These are phyloP conservation scores for Typhlomys cinereus DNA, from an alignment of 2,113 vertebrate genomes.

Conservation along the genomic window DNA sequence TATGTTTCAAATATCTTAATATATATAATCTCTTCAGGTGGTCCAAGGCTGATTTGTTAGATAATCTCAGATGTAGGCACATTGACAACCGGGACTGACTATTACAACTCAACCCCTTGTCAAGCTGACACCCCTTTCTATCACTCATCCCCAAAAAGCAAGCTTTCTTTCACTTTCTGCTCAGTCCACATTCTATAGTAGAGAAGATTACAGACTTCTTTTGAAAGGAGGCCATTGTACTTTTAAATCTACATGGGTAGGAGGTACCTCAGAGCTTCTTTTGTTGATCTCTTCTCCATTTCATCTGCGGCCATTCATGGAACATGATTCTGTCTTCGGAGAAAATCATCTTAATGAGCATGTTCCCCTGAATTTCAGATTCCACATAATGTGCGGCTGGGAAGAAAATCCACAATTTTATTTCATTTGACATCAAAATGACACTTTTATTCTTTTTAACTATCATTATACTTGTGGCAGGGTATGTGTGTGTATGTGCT, in stretches of 20 bases:
- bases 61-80: too few relatives aligned
- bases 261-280: not conserved
- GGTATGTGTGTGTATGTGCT: not conserved
- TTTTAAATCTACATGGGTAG: not conserved
- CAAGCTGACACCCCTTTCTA: too few relatives aligned
- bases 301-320: not conserved
- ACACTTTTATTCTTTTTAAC: not conserved
- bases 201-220: not conserved
- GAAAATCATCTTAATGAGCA: not conserved
- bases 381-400: not conserved
- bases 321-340: not conserved
- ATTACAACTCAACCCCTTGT: too few relatives aligned
- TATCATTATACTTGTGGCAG: not conserved
- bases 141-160: not conserved
- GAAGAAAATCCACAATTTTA: not conserved
- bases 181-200: not conserved
- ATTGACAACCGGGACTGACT: too few relatives aligned
- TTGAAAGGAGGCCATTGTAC: not conserved
- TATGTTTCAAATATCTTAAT: too few relatives aligned
- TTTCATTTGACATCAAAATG: not conserved
- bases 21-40: too few relatives aligned
- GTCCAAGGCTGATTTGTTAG: too few relatives aligned
- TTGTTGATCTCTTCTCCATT: not conserved
- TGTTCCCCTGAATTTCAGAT: not conserved
- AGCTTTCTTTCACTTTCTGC: conserved; percentile 8